Evolutionary conservation across 2,888 invertebrate species (phyloP), one percentile per base, ranked within the genome.

Genomic region (Linyphia triangularis): DNA sequence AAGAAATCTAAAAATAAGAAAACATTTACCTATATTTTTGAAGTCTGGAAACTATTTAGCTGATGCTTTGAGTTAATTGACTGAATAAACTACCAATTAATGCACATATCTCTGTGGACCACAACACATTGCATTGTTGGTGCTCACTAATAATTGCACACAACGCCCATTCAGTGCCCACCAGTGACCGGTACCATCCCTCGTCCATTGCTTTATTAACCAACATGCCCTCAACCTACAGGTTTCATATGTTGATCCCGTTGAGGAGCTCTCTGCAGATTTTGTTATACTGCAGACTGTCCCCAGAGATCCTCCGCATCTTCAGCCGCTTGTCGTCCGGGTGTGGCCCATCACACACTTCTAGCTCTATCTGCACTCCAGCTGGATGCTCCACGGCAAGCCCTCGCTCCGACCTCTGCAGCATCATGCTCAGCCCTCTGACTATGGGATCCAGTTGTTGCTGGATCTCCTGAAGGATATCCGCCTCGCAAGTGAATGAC

Each of bases 241-340:
- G 43, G 30, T 57, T 65, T 89, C 85, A 89, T 67, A 88, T 89
- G 65, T 90, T 92, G 91, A 97, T 95, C 92, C 96, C 96, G 73
- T 96, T 96, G 88, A 97, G 96, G 91, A 97, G 93, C 93, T 97
- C 96, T 92, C 97, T 96, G 93, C 97, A 97, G 59, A 97, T 94
- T 92, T 96, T 96, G 90, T 96, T 96, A 92, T 97, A 97, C 92
- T 97, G 96, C 91, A 96, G 94, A 93, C 96, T 96, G 93, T 97
- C 97, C 5, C 97, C 97, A 0, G 97, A 97, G 91, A 97, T 96
- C 92, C 97, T 94, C 82, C 97, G 93, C 95, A 97, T 95, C 91
- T 97, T 97, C 91, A 97, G 94, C 7, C 96, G 96, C 91, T 96
- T 96, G 94, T 95, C 91, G 82, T 90, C 90, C 1, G 91, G 91